These are phyloP conservation scores for Apamea monoglypha DNA, from an alignment of 2,888 invertebrate species.

Conservation along the genomic window DNA sequence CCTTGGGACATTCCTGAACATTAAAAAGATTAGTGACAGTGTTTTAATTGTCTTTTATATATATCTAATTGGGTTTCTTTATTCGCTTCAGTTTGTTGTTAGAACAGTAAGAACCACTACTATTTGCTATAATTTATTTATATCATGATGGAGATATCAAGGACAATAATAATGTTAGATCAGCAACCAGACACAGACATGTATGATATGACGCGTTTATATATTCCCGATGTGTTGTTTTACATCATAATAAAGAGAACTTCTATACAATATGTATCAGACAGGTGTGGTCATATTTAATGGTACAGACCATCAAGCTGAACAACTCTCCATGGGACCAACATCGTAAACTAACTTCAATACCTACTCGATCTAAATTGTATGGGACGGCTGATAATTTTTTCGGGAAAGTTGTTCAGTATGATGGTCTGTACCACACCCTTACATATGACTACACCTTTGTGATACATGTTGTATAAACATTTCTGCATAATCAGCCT, in stretches of 20 bases:
- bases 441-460: neutral
- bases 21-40: conserved; percentile 13
- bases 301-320: neutral
- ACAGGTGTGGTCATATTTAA: neutral
- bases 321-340: neutral
- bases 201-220: neutral
- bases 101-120: neutral
- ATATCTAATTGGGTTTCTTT: conserved; percentile 5
- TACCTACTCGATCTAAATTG: neutral
- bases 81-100: neutral
- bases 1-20: conserved; percentile 25
- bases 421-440: neutral
- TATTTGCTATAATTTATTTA: conserved; percentile 1
- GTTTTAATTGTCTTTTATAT: conserved; percentile 22
- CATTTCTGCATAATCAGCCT: neutral
- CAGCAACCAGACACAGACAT: neutral
- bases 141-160: conserved; percentile 22
- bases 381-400: neutral
- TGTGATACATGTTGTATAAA: neutral
- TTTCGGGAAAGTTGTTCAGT: neutral
- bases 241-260: conserved; percentile 15
- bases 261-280: neutral
- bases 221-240: conserved; percentile 3
- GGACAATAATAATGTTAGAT: conserved; percentile 10
- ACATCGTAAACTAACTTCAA: neutral